A percentile compares a stretch with the other conserved stretches of the same genome.
phyloP scores from a whole-genome alignment of 2,888 invertebrate species.

The Argyresthia albistria region DNA sequence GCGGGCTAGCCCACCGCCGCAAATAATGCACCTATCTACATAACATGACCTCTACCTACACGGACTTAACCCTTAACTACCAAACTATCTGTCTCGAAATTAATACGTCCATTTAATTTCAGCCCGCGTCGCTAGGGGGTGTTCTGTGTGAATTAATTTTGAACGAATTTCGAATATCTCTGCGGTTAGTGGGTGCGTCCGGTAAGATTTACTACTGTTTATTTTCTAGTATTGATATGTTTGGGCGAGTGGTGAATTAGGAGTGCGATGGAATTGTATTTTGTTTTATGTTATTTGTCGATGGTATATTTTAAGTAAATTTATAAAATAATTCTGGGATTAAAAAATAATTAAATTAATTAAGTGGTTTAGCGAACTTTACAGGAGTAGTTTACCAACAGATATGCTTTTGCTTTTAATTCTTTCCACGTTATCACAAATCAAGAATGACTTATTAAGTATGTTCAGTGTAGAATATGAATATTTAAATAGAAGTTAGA shows the following conservation, averaged over 20 bases:
- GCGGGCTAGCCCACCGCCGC: no score
- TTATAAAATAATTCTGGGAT: no score
- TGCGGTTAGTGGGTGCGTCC: background rate
- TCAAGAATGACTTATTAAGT: no score
- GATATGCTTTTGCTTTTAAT: no score
- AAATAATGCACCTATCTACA: no score
- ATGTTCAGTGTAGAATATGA: no score
- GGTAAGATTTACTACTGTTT: constrained; percentile 4
- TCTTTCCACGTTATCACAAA: no score
- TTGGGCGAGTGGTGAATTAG: background rate
- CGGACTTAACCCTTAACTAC: constrained; percentile 1
- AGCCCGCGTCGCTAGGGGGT: constrained; percentile 30
- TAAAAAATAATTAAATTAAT: no score
- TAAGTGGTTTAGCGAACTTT: no score
- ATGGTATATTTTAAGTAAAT: background rate
- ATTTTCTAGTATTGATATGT: background rate
- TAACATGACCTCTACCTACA: background rate
- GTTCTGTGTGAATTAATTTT: constrained; percentile 18
- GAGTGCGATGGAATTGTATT: background rate
- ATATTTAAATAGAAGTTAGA: no score
- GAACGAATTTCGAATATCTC: constrained; percentile 1
- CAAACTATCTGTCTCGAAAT: constrained; percentile 1
- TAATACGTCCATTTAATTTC: constrained; percentile 37
- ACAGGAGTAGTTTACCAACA: no score
- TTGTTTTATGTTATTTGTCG: background rate